Evolutionary conservation across 2,888 invertebrate species (phyloP).

Genomic region (Muschampia plurimacula): DNA sequence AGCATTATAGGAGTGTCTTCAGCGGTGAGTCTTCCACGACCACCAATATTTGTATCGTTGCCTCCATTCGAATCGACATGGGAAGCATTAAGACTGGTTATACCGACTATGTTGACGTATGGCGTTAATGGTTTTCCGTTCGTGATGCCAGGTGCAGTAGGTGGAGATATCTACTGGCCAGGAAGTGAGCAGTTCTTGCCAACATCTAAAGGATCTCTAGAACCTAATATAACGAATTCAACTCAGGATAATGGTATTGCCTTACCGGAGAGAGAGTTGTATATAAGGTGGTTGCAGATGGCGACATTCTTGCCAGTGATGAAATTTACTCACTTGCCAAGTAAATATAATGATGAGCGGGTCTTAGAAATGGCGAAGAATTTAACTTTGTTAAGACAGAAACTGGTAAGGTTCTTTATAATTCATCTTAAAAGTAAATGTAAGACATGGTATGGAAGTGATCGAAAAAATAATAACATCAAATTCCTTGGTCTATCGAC

Average conservation of each 20-base stretch:
- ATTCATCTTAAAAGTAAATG: not conserved
- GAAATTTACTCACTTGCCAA: constrained; percentile 95
- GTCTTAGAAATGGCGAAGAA: constrained; percentile 92
- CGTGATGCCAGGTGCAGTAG: constrained; percentile 96
- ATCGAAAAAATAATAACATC: no score
- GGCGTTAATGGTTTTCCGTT: constrained; percentile 97
- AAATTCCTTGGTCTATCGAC: no score
- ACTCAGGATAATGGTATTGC: constrained; percentile 76
- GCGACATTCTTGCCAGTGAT: constrained; percentile 96
- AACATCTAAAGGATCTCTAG: constrained; percentile 77
- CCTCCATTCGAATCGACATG: constrained; percentile 95
- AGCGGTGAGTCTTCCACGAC: constrained; percentile 92
- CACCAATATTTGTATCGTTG: constrained; percentile 94
- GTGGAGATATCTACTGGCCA: constrained; percentile 92
- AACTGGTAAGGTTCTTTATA: constrained; percentile 83
- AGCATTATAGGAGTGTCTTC: constrained; percentile 93
- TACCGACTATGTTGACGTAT: constrained; percentile 94
- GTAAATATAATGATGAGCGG: constrained; percentile 92
- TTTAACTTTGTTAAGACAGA: constrained; percentile 90
- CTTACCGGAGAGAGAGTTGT: constrained; percentile 92
- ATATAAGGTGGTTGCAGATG: constrained; percentile 95
- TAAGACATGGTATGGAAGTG: no score
- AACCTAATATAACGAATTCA: constrained; percentile 58
- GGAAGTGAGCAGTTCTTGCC: constrained; percentile 84
- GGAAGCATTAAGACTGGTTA: constrained; percentile 92